Base-by-base conservation (phyloP, 2,888 invertebrate genomes). In the Diabrotica balteata region DNA sequence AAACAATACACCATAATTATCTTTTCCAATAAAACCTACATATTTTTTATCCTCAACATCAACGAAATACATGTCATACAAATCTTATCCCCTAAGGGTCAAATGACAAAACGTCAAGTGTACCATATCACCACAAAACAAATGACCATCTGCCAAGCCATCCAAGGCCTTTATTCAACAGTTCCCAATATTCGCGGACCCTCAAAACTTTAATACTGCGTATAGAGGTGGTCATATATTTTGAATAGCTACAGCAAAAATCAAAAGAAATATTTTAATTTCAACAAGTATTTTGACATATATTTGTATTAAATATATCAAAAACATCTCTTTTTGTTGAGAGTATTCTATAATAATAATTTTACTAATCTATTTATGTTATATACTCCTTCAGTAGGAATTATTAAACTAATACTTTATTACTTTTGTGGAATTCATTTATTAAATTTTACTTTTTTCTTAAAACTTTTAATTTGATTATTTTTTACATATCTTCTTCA, bases 121-220 rank as follows among this genome's bases (percentile, higher is more conserved):
- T 62, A 46, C 43, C 45, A 54, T 62, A 57, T 46, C n/a, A 61
- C 44, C 45, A 45, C 53, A 47, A 62, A 62, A 62, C 54, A 54
- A 62, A 62, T 62, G 62, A 55, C 62, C 62, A 62, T 62, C 62
- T 62, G 62, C 46, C 55, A 42, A 55, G 43, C 53, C 32, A 61
- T 61, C 45, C 53, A 22, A 45, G n/a, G 22, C 45, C 11, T 47
- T 43, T 32, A 32, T 32, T 51, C 17, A 50, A 22, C 11, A 7
- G n/a, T 22, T 50, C 50, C 32, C 10, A 22, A 53, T 46, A 53
- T 17, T 61, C 54, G 47, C 49, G 46, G 47, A 45, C 17, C 17
- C 17, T 17, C 45, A 54, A 42, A 53, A 61, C 42, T 51, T 7
- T 53, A 45, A 11, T 32, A 32, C 32, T 32, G 32, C 45, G 55